phyloP scores from a whole-genome alignment of 2,888 invertebrate species.

The Mesoligia furuncula region DNA sequence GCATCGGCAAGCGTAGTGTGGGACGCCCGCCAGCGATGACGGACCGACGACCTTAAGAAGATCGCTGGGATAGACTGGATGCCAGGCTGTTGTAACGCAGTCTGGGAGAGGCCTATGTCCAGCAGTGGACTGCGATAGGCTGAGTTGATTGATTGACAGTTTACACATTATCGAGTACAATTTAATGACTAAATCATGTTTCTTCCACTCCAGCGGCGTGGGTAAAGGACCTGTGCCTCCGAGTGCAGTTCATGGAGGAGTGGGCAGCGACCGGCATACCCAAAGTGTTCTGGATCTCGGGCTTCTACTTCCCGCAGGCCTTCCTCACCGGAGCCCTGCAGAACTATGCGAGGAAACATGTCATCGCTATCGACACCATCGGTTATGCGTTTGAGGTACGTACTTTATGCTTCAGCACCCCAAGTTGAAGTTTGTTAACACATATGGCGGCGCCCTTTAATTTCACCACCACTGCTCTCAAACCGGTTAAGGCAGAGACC shows the following conservation, averaged over 20 bases:
- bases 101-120: too few relatives aligned
- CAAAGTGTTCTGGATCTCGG: slow-evolving; percentile 95
- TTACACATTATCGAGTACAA: not conserved
- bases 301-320: slow-evolving; percentile 96
- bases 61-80: too few relatives aligned
- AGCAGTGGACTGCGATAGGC: too few relatives aligned
- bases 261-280: slow-evolving; percentile 94
- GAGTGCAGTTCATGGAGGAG: slow-evolving; percentile 91
- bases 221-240: slow-evolving; percentile 91
- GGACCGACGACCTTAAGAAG: too few relatives aligned
- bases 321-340: slow-evolving; percentile 95
- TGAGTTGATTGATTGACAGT: not conserved
- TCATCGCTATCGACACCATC: slow-evolving; percentile 94
- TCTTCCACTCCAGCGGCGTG: slow-evolving; percentile 89
- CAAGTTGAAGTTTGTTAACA: too few relatives aligned
- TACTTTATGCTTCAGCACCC: too few relatives aligned
- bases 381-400: slow-evolving; percentile 90
- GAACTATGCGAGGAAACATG: slow-evolving; percentile 94
- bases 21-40: too few relatives aligned
- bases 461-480: too few relatives aligned
- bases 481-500: too few relatives aligned
- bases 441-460: too few relatives aligned
- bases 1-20: too few relatives aligned
- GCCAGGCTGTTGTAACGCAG: too few relatives aligned
- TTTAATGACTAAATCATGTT: not conserved